Conservation (phyloP, 2,888 invertebrate genomes). For the Epistrophella euchroma region DNA sequence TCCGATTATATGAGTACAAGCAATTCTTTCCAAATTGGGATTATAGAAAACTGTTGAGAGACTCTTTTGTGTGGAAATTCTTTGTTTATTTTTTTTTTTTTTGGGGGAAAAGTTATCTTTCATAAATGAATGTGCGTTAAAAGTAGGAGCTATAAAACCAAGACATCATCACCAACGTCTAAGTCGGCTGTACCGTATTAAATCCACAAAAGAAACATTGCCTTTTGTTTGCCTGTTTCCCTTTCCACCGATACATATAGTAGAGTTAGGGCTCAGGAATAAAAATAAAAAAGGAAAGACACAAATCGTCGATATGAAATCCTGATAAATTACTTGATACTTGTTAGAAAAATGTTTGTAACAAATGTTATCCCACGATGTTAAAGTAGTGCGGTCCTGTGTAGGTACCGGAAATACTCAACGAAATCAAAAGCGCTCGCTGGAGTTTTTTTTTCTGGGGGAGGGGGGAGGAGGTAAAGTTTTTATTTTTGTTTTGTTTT, state of each 20-base stretch:
- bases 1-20: conserved; percentile 42
- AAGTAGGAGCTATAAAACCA: conserved; percentile 34
- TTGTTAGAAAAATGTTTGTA: conserved; percentile 66
- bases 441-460: neutral
- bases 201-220: conserved; percentile 66
- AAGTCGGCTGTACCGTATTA: neutral
- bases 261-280: neutral
- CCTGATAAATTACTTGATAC: conserved; percentile 75
- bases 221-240: conserved; percentile 30
- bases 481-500: neutral
- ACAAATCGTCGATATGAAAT: conserved; percentile 72
- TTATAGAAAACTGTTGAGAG: conserved; percentile 43
- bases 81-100: conserved; percentile 1
- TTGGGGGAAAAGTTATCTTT: conserved; percentile 21
- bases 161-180: conserved; percentile 62
- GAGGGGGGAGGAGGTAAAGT: neutral
- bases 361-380: conserved; percentile 68
- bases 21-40: conserved; percentile 47
- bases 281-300: conserved; percentile 29
- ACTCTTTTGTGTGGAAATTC: neutral
- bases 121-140: conserved; percentile 10
- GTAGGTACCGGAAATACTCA: neutral
- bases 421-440: neutral
- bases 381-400: conserved; percentile 18
- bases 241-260: neutral